Evolutionary conservation across 1,140 invertebrate species (phyloP).

Genomic region (Leptopilina boulardi): DNA sequence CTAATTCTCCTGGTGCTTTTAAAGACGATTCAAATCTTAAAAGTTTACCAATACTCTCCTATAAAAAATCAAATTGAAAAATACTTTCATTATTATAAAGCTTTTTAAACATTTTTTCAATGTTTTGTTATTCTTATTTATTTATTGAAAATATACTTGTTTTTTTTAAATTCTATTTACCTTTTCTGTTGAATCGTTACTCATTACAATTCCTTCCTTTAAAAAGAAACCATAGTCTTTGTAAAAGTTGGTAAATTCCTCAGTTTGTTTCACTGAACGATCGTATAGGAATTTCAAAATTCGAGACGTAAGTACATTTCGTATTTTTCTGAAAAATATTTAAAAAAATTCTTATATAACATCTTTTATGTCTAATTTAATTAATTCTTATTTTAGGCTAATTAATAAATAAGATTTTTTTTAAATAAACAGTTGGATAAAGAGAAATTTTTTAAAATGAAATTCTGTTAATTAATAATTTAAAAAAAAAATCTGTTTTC

Average conservation of each 20-base stretch:
- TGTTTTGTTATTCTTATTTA: not conserved
- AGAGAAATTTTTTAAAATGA: no score
- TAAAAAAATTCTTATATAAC: constrained; percentile 38
- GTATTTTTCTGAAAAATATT: constrained; percentile 84
- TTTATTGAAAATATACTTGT: not conserved
- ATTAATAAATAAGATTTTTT: no score
- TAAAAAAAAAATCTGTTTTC: no score
- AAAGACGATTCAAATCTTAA: constrained; percentile 95
- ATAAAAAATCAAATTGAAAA: constrained; percentile 59
- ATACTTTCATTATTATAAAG: constrained; percentile 37
- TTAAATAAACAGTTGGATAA: not conserved
- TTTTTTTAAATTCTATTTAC: constrained; percentile 75
- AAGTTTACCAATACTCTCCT: constrained; percentile 95
- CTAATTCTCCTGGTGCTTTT: constrained; percentile 82
- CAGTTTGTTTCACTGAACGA: constrained; percentile 88
- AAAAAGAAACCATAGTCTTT: constrained; percentile 94
- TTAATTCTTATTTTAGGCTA: no score
- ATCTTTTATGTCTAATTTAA: constrained; percentile 22
- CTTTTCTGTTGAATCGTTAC: constrained; percentile 87
- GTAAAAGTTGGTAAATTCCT: constrained; percentile 92
- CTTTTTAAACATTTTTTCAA: constrained; percentile 5
- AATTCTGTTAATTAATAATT: not conserved
- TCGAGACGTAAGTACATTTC: constrained; percentile 89
- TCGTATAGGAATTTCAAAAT: constrained; percentile 92
- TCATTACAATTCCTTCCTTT: constrained; percentile 95